phyloP scores from a whole-genome alignment of 92 coral and sea anemone species.

The Zoanthus gigantus region DNA sequence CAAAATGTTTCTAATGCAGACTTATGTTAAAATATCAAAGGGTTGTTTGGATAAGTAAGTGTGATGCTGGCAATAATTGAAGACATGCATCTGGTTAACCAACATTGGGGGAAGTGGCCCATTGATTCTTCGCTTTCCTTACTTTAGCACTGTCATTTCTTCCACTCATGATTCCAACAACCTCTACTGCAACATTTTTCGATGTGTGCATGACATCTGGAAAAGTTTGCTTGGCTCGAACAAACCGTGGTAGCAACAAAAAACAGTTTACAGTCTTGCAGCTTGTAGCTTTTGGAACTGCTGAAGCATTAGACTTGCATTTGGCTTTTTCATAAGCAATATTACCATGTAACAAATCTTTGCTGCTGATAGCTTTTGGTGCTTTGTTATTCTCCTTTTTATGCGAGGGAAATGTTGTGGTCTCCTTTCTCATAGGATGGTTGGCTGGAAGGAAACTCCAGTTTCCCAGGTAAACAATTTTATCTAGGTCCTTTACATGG shows the following conservation, averaged over 20 bases:
- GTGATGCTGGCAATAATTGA: no score
- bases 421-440: slow-evolving; percentile 37
- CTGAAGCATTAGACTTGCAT: slow-evolving; percentile 1
- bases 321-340: slow-evolving; percentile 27
- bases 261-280: slow-evolving; percentile 38
- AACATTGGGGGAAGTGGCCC: slow-evolving; percentile 16
- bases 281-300: slow-evolving; percentile 40
- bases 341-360: slow-evolving; percentile 22
- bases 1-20: not conserved
- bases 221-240: slow-evolving; percentile 15
- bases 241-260: slow-evolving; percentile 42
- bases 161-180: slow-evolving; percentile 10
- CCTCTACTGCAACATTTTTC: slow-evolving; percentile 35
- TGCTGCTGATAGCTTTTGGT: not conserved
- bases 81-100: slow-evolving; percentile 11
- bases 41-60: not conserved
- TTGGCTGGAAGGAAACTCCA: slow-evolving; percentile 19
- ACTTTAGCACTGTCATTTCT: slow-evolving; percentile 13
- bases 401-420: slow-evolving; percentile 15
- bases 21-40: slow-evolving; percentile 6
- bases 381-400: not conserved
- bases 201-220: slow-evolving; percentile 57
- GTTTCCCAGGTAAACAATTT: slow-evolving; percentile 27
- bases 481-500: slow-evolving; percentile 31
- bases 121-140: slow-evolving; percentile 16